Evolutionary conservation across 2,797 vertebrate genomes (phyloP).

Genomic region (Tiaroga cobitis): DNA sequence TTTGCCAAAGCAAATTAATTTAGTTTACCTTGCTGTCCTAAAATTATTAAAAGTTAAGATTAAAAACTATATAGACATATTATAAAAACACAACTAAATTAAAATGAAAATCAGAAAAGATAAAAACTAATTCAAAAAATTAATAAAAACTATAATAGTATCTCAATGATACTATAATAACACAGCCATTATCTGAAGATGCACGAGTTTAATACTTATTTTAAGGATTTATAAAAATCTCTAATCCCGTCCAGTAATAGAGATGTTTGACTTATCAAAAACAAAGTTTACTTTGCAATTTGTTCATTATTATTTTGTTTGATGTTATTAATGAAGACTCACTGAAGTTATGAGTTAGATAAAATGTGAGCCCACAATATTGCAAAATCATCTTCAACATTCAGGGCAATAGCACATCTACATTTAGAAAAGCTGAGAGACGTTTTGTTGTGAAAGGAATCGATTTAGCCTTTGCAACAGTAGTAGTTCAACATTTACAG

Average conservation of each 20-base stretch:
- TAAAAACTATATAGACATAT: too few species aligned
- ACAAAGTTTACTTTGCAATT: neutral
- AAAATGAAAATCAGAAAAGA: too few species aligned
- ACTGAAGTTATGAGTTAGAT: neutral
- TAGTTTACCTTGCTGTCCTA: too few species aligned
- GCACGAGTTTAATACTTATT: neutral
- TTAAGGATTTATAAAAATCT: neutral
- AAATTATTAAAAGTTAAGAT: too few species aligned
- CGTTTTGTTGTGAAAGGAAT: conserved; percentile 63
- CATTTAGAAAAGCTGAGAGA: conserved; percentile 67
- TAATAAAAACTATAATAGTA: neutral
- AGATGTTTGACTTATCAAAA: neutral
- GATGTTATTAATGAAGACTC: too few species aligned
- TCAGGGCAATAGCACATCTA: conserved; percentile 47
- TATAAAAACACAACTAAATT: too few species aligned
- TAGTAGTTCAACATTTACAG: conserved; percentile 61
- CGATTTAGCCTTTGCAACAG: conserved; percentile 66
- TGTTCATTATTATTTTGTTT: neutral
- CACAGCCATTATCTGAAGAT: neutral
- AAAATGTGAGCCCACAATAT: neutral
- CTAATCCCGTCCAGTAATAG: too few species aligned
- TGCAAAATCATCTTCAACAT: neutral
- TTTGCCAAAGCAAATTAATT: too few species aligned
- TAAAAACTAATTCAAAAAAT: neutral
- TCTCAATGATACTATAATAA: neutral